phyloP scores from a whole-genome alignment of 2,888 invertebrate genomes.

The Coelopa pilipes region DNA sequence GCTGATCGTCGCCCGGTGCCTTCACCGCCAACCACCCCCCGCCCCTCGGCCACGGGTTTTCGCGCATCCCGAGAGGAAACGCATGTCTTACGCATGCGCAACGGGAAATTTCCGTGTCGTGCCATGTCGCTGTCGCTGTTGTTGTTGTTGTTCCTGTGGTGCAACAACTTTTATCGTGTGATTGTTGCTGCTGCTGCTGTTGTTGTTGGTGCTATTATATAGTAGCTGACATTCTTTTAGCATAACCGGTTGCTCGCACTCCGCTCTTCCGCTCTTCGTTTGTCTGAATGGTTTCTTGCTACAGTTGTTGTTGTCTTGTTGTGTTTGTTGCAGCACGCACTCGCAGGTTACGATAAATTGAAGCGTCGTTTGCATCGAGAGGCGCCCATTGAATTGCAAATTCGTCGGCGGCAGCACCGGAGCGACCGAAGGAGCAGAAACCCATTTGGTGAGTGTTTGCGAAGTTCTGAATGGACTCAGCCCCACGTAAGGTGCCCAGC shows the following conservation, averaged over 20 bases:
- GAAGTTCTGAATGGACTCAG: not conserved
- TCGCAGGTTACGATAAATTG: not conserved
- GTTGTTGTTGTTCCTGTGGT: constrained; percentile 9
- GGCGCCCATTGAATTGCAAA: too few species aligned
- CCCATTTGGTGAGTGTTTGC: constrained; percentile 8
- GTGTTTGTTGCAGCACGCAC: constrained; percentile 10
- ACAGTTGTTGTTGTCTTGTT: not conserved
- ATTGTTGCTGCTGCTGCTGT: constrained; percentile 9
- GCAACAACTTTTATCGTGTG: constrained; percentile 16
- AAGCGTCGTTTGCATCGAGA: too few species aligned
- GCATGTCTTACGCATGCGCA: constrained; percentile 29
- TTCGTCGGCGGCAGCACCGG: not conserved
- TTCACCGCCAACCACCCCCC: not conserved
- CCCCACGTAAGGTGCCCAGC: not conserved
- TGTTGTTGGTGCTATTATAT: constrained; percentile 12
- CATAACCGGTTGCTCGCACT: constrained; percentile 12
- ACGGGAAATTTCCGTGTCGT: constrained; percentile 29
- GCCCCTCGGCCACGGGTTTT: not conserved
- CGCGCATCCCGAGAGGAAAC: constrained; percentile 21
- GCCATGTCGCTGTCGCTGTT: not conserved
- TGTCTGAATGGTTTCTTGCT: not conserved
- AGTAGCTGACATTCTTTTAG: constrained; percentile 9
- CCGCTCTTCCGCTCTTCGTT: not conserved
- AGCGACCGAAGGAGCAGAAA: not conserved
- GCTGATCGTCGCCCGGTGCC: not conserved